Percentiles rank a stretch among this genome's conserved stretches.
Conservation (phyloP, 2,888 invertebrate species). For the Bembecia ichneumoniformis region DNA sequence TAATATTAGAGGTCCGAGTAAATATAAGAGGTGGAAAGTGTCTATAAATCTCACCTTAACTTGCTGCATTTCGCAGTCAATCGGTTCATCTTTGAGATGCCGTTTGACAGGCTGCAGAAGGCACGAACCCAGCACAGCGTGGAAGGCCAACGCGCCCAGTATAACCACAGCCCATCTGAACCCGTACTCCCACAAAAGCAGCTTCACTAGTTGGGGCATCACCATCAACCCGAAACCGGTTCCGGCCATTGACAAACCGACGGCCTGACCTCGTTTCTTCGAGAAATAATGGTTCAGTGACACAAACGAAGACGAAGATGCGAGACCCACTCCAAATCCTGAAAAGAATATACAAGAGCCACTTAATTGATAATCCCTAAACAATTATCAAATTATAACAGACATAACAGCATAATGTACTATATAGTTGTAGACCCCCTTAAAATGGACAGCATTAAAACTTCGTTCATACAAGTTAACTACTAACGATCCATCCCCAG, state of each 20-base stretch:
- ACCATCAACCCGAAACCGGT: conserved; percentile 85
- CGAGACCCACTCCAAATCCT: conserved; percentile 84
- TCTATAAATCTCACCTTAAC: conserved; percentile 40
- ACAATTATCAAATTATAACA: too few relatives aligned
- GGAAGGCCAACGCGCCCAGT: conserved; percentile 77
- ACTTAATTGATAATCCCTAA: too few relatives aligned
- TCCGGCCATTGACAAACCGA: conserved; percentile 84
- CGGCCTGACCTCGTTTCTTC: conserved; percentile 83
- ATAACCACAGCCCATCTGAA: conserved; percentile 80
- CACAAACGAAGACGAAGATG: conserved; percentile 83
- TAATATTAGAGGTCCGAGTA: too few relatives aligned
- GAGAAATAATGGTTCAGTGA: conserved; percentile 84
- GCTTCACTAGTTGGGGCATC: conserved; percentile 81
- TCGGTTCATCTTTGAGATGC: conserved; percentile 75
- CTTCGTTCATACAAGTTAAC: too few relatives aligned
- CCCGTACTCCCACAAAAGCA: conserved; percentile 74
- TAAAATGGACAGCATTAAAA: too few relatives aligned
- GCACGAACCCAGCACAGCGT: conserved; percentile 77
- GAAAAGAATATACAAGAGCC: conserved; percentile 19
- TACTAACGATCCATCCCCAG: too few relatives aligned
- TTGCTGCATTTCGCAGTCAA: conserved; percentile 66
- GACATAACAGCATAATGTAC: too few relatives aligned
- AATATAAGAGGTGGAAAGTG: background rate
- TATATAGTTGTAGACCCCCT: too few relatives aligned
- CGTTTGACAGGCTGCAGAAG: conserved; percentile 80